Base-by-base conservation (phyloP, 2,113 vertebrate genomes). In the Megatriorchis doriae region DNA sequence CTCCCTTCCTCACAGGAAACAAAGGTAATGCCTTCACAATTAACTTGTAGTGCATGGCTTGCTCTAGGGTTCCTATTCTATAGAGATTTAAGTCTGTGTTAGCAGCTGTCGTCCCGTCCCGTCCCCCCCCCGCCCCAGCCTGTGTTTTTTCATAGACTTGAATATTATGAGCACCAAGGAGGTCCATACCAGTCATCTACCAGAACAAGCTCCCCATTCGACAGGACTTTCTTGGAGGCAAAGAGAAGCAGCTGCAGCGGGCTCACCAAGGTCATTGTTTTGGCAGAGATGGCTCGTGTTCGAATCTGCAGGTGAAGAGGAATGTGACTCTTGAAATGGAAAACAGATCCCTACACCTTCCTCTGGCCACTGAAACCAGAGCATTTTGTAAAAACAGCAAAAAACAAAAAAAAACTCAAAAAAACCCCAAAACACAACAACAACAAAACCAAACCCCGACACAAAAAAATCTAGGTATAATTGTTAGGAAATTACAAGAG, bases 241-340 rank as follows among this genome's bases (percentile, higher is more conserved):
- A 99, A 99, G 48, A 99, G 98, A 31, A 99, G 98, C 79, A 99
- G 98, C 98, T 99, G 99, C 95, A 99, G 97, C 0, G 99, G 98
- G 66, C 98, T 99, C 95, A 99, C 99, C 96, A 99, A 96, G 6
- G 99, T 99, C 99, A 99, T 99, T 50, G 98, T 98, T 98, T 99
- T 99, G 66, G 99, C 99, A 47, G 99, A 99, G 92, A 99, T 99
- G n/a, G 99, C 99, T 85, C 99, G 96, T 10, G 99, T 99, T 56
- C 99, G 98, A 89, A 99, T 99, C 99, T 99, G 98, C 47, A 82
- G 73, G 86, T 25, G n/a, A 94, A 71, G 63, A 77, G 83, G 26
- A 91, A 94, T 43, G 86, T 0, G 0, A 47, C 38, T 47, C 43
- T 68, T 82, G 13, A 52, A 79, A 52, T 21, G 23, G 40, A 52